phyloP scores from a whole-genome alignment of 1,140 invertebrate species.

The Tetramorium simillimum region DNA sequence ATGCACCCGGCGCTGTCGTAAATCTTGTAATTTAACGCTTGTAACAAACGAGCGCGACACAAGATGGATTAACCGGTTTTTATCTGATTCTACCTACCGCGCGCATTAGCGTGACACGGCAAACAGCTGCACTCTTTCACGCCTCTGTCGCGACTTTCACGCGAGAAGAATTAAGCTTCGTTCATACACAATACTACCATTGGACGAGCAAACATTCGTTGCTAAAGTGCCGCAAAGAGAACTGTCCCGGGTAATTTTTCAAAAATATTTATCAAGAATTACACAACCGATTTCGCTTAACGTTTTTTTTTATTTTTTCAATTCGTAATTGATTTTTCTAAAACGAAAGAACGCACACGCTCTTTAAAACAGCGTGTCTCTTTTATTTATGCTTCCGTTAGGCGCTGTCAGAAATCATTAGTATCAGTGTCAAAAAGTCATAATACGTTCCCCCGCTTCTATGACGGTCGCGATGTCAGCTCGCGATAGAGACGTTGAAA shows the following conservation, averaged over 20 bases:
- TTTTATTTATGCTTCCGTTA: not conserved
- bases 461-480: not conserved
- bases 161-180: slow-evolving; percentile 41
- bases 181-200: slow-evolving; percentile 23
- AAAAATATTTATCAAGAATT: not conserved
- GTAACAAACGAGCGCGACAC: slow-evolving; percentile 34
- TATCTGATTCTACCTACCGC: slow-evolving; percentile 56
- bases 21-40: slow-evolving; percentile 59
- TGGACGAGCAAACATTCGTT: not conserved
- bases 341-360: not conserved
- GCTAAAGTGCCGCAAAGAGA: not conserved
- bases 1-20: slow-evolving; percentile 31
- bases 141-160: slow-evolving; percentile 47
- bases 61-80: slow-evolving; percentile 58
- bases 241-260: not conserved
- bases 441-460: not conserved
- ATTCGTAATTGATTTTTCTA: not conserved
- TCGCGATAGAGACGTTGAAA: slow-evolving; percentile 6
- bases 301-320: not conserved
- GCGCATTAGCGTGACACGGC: slow-evolving; percentile 56
- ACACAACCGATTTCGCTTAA: not conserved
- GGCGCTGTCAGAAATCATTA: not conserved
- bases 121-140: slow-evolving; percentile 51
- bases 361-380: not conserved
- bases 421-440: not conserved